Conservation (phyloP, 2,888 invertebrate genomes). For the Macaria liturata region DNA sequence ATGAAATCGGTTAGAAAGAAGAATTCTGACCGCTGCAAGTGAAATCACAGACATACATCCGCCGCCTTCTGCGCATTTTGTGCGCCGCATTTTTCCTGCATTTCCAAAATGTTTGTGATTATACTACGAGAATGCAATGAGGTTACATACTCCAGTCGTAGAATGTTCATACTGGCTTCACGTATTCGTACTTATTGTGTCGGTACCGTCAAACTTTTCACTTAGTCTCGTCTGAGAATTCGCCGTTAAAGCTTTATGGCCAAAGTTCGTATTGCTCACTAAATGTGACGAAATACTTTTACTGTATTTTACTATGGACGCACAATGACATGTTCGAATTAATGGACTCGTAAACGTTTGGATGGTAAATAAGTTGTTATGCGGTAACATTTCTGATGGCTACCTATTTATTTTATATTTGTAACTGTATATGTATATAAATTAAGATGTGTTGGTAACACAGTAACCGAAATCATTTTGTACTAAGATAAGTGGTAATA, state of each 20-base stretch:
- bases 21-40: too few species aligned
- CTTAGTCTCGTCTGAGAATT: constrained; percentile 66
- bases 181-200: neutral
- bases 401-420: too few species aligned
- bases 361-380: constrained; percentile 29
- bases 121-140: too few species aligned
- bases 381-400: neutral
- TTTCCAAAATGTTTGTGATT: too few species aligned
- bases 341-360: constrained; percentile 30
- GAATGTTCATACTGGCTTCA: too few species aligned
- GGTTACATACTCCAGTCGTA: too few species aligned
- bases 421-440: neutral
- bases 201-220: constrained; percentile 66
- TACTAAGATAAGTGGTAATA: too few species aligned
- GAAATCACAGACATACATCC: too few species aligned
- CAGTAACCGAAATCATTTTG: too few species aligned
- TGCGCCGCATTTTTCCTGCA: too few species aligned
- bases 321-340: constrained; percentile 26
- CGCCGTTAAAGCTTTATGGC: constrained; percentile 59
- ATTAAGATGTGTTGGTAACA: neutral
- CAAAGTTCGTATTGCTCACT: constrained; percentile 45
- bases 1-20: too few species aligned
- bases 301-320: constrained; percentile 22
- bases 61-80: too few species aligned
- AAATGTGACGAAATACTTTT: constrained; percentile 31